Percentiles rank a stretch among this genome's conserved stretches.
These are phyloP conservation scores for Nothoprocta pentlandii DNA, from an alignment of 2,113 vertebrate genomes.

Conservation along the genomic window DNA sequence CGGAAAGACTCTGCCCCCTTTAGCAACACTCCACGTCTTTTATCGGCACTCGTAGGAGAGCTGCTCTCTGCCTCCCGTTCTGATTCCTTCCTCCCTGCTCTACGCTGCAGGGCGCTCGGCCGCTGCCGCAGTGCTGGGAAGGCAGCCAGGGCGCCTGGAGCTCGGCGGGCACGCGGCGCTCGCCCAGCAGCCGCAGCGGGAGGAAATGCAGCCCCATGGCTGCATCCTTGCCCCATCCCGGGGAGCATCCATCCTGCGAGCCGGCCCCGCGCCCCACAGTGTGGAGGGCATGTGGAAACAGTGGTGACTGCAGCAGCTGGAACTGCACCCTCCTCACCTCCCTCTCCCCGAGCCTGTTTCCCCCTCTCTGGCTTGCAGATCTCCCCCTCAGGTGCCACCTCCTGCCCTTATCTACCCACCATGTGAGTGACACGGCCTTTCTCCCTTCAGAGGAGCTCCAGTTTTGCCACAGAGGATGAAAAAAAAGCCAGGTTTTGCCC, in stretches of 20 bases:
- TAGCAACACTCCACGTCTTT: conserved; percentile 5
- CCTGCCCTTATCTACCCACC: not conserved
- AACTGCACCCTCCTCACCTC: not conserved
- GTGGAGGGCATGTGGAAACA: not conserved
- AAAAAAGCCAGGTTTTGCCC: not conserved
- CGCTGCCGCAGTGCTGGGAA: conserved; percentile 58
- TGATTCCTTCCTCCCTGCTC: not conserved
- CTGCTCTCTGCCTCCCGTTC: not conserved
- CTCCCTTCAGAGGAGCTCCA: not conserved
- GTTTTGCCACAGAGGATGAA: not conserved
- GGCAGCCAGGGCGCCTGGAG: conserved; percentile 36
- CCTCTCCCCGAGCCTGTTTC: not conserved
- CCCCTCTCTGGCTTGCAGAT: not conserved
- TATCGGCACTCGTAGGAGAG: conserved; percentile 34
- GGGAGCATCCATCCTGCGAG: not conserved
- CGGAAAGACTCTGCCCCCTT: not conserved
- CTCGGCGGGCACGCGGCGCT: not conserved
- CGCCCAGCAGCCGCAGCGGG: rapidly evolving
- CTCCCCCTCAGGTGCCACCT: not conserved
- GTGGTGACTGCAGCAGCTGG: not conserved
- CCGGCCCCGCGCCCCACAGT: no score
- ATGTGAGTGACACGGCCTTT: not conserved
- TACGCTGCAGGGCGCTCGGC: conserved; percentile 44
- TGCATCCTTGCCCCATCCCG: not conserved
- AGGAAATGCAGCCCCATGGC: not conserved